Percentiles rank a stretch among this genome's conserved stretches.
These are phyloP conservation scores for Sialia sialis DNA, from an alignment of 2,113 vertebrate genomes.

Conservation along the genomic window DNA sequence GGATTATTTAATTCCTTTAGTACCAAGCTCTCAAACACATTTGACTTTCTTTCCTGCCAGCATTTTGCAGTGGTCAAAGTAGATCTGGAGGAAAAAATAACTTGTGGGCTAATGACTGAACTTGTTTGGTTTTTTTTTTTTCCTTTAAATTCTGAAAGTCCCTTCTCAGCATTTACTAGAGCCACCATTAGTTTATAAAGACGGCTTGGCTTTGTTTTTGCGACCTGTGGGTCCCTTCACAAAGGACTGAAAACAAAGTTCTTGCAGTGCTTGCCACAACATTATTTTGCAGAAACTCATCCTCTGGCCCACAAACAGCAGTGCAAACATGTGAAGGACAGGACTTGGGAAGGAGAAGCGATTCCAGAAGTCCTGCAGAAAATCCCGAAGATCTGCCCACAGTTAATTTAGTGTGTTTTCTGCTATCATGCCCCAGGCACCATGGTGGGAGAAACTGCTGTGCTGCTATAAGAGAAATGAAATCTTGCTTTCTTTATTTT, in stretches of 20 bases:
- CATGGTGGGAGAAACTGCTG: accelerated
- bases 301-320: not conserved
- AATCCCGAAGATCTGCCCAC: not conserved
- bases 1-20: not conserved
- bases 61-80: not conserved
- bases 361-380: not conserved
- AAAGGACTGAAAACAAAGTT: not conserved
- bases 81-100: not conserved
- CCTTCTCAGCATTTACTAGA: not conserved
- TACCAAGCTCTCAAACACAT: not conserved
- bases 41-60: not conserved
- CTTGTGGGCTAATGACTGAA: not conserved
- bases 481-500: not conserved
- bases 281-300: not conserved
- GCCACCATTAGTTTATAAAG: not conserved
- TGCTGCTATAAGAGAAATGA: not conserved
- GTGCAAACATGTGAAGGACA: not conserved
- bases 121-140: not conserved
- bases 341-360: not conserved
- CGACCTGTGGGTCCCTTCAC: not conserved
- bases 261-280: not conserved
- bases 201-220: not conserved
- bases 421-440: not conserved
- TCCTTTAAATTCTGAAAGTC: not conserved
- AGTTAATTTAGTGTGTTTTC: not conserved